Evolutionary conservation across 2,888 invertebrate species (phyloP).

Genomic region (Didymodactylos carnosus): DNA sequence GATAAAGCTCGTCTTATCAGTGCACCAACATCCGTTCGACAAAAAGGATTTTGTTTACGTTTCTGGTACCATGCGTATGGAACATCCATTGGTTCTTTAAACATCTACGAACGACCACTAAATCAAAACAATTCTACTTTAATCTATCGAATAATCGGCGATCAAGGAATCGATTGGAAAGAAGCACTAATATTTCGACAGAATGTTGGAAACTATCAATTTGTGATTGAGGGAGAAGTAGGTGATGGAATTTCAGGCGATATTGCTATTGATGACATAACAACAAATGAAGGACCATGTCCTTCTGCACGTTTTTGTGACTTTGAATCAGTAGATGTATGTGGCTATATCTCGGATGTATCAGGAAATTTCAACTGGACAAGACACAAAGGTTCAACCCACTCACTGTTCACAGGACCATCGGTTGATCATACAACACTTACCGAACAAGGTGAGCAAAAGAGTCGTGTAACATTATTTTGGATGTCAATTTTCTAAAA

Average conservation of each 20-base stretch:
- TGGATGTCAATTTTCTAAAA: neutral
- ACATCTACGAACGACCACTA: conserved; percentile 17
- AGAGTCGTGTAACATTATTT: too few species aligned
- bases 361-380: conserved; percentile 30
- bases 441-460: neutral
- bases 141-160: neutral
- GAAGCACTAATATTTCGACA: conserved; percentile 3
- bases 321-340: conserved; percentile 20
- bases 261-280: conserved; percentile 16
- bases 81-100: conserved; percentile 21
- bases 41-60: conserved; percentile 4
- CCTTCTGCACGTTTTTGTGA: conserved; percentile 2
- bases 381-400: conserved; percentile 20
- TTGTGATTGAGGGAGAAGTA: conserved; percentile 11
- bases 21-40: neutral
- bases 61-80: conserved; percentile 30
- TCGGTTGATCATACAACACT: conserved; percentile 21
- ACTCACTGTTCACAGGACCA: conserved; percentile 20
- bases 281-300: conserved; percentile 9
- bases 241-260: conserved; percentile 7
- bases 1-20: conserved; percentile 11
- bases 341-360: conserved; percentile 24
- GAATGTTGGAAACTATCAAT: conserved; percentile 5
- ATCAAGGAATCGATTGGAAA: conserved; percentile 7
- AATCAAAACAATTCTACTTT: neutral